Evolutionary conservation across 2,888 invertebrate genomes (phyloP).

Genomic region (Cetonia aurata): DNA sequence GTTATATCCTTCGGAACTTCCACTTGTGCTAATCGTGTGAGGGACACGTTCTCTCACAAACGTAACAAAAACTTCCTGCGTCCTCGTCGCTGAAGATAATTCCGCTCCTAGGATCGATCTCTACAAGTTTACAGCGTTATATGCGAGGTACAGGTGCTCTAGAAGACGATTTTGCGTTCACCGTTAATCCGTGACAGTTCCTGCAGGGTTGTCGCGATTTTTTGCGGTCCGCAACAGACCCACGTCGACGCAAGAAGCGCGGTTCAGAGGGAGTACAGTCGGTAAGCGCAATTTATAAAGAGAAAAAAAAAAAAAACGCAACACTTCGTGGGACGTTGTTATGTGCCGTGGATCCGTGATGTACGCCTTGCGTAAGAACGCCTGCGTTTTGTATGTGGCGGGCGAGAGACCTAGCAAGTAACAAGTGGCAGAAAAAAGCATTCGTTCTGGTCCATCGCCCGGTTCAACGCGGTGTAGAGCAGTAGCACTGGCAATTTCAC

Average conservation of each 20-base stretch:
- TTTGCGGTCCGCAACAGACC: conserved; percentile 15
- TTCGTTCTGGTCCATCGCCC: conserved; percentile 53
- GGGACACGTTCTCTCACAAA: not conserved
- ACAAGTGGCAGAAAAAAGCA: conserved; percentile 55
- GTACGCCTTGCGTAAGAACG: conserved; percentile 46
- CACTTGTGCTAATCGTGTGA: conserved; percentile 14
- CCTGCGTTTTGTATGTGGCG: conserved; percentile 39
- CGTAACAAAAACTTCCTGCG: conserved; percentile 27
- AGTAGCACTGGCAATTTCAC: conserved; percentile 52
- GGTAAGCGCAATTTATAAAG: conserved; percentile 18
- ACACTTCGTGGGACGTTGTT: conserved; percentile 35
- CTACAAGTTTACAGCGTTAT: conserved; percentile 6
- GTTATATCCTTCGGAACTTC: conserved; percentile 11
- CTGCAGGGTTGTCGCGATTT: conserved; percentile 10
- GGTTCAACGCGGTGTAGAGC: conserved; percentile 49
- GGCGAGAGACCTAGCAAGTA: conserved; percentile 34
- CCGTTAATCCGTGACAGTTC: conserved; percentile 44
- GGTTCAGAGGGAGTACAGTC: not conserved
- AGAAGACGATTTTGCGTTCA: conserved; percentile 1
- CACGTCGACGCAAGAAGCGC: conserved; percentile 25
- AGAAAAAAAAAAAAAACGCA: conserved; percentile 2
- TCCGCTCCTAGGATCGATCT: conserved; percentile 9
- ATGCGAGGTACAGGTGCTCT: conserved; percentile 42
- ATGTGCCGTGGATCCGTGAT: not conserved
- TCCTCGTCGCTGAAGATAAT: conserved; percentile 23